These are phyloP conservation scores for Xiphorhynchus erythropygius DNA, from an alignment of 2,797 vertebrate species.

Conservation along the genomic window DNA sequence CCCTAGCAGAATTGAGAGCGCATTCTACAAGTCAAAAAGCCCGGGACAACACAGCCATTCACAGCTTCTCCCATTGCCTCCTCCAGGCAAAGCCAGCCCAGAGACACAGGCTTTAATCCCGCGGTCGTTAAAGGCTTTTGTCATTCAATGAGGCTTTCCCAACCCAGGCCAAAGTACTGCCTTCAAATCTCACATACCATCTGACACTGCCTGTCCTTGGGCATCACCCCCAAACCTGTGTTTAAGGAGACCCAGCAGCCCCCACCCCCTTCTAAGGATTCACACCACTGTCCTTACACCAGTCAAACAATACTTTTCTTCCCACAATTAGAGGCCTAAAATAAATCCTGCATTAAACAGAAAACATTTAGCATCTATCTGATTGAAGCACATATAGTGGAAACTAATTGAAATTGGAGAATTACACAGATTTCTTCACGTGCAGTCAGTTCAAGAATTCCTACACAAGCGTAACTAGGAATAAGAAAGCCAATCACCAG, in stretches of 20 bases:
- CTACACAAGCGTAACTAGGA: not conserved
- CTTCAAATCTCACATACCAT: not conserved
- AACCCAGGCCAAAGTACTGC: not conserved
- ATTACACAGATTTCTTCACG: not conserved
- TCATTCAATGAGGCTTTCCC: not conserved
- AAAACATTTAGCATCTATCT: not conserved
- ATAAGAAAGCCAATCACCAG: not conserved
- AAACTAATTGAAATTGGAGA: not conserved
- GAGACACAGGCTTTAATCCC: not conserved
- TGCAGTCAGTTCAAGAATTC: not conserved
- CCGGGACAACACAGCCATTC: not conserved
- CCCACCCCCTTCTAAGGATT: not conserved
- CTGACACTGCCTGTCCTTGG: accelerated
- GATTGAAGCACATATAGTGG: not conserved
- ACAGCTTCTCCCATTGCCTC: not conserved
- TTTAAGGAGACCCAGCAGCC: not conserved
- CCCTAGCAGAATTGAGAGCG: not conserved
- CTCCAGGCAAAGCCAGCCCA: not conserved
- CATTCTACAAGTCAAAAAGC: not conserved
- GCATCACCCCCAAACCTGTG: not conserved
- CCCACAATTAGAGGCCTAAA: not conserved
- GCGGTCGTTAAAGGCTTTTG: not conserved
- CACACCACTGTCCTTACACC: not conserved
- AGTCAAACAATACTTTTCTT: not conserved
- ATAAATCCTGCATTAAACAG: not conserved